Evolutionary conservation across 2,113 vertebrate genomes (phyloP).

Genomic region (Aramus guarauna): DNA sequence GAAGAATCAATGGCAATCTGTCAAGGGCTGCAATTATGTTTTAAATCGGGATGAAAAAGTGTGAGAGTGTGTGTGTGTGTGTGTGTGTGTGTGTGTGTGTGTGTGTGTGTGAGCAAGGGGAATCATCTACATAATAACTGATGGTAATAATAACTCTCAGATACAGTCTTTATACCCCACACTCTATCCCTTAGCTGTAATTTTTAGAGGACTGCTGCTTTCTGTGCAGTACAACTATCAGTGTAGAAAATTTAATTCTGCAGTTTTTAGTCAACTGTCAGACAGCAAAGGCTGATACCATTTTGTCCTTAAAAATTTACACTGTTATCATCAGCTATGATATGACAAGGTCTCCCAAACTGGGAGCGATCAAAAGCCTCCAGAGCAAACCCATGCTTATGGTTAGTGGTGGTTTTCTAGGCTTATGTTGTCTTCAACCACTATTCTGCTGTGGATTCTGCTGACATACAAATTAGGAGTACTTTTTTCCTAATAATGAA

Average conservation of each 20-base stretch:
- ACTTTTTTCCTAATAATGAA: neutral
- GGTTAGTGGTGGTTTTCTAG: neutral
- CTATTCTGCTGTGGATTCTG: neutral
- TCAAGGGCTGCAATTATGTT: conserved; percentile 36
- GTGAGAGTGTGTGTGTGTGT: neutral
- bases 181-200: neutral
- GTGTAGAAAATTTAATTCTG: neutral
- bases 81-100: neutral
- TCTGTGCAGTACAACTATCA: neutral
- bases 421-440: neutral
- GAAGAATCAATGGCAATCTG: neutral
- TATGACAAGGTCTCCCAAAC: neutral
- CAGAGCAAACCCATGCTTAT: neutral
- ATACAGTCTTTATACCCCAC: neutral
- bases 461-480: neutral
- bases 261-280: neutral
- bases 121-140: conserved; percentile 41
- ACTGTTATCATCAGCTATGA: neutral
- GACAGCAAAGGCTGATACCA: neutral
- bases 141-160: conserved; percentile 13
- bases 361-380: neutral
- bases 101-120: neutral
- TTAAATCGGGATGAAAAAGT: conserved; percentile 15
- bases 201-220: neutral
- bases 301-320: neutral